Conservation (phyloP, 2,113 vertebrate genomes). For the Artemisiospiza belli region DNA sequence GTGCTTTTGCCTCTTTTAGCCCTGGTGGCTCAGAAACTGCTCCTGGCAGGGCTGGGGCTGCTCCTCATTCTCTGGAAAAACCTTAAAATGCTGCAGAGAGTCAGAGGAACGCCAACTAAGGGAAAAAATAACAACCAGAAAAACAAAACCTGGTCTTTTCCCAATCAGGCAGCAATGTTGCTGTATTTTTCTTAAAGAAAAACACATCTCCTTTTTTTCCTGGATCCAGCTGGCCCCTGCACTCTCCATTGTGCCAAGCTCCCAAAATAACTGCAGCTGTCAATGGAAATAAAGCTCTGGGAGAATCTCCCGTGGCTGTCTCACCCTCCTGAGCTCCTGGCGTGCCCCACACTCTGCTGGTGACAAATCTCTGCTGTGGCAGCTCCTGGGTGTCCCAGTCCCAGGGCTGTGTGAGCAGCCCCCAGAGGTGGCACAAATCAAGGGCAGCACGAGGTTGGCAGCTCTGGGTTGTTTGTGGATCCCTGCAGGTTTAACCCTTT, state of each 20-base stretch:
- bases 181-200: not conserved
- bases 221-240: not conserved
- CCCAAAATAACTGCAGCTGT: slow-evolving; percentile 14
- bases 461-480: not conserved
- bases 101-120: not conserved
- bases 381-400: not conserved
- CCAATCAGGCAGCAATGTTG: not conserved
- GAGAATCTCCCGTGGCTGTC: not conserved
- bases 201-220: not conserved
- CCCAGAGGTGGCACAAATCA: not conserved
- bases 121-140: not conserved
- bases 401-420: not conserved
- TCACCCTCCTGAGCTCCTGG: not conserved
- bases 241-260: not conserved
- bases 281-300: not conserved
- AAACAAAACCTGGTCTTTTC: not conserved
- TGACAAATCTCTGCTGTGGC: not conserved
- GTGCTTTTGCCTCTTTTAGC: slow-evolving; percentile 31
- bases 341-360: rapidly evolving
- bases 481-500: not conserved
- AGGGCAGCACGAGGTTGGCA: rapidly evolving
- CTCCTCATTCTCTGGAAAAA: slow-evolving; percentile 40
- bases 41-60: not conserved
- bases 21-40: not conserved
- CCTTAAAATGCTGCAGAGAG: not conserved